A percentile compares a stretch with the other conserved stretches of the same genome.
These are phyloP conservation scores for Calephelis virginiensis DNA, from an alignment of 1,140 invertebrate genomes.

Conservation along the genomic window DNA sequence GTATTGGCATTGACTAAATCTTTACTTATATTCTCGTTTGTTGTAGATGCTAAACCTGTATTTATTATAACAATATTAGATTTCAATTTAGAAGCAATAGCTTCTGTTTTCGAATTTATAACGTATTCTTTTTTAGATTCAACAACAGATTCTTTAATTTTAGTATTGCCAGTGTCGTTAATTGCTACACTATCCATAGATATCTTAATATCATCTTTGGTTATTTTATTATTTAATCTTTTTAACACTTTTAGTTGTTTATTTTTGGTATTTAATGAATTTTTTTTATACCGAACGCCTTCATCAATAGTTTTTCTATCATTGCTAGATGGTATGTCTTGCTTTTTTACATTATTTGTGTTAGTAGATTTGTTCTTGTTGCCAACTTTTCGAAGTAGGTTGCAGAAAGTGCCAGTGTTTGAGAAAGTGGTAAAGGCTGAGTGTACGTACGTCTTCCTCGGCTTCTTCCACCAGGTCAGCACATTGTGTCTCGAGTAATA, in stretches of 20 bases:
- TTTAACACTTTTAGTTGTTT: slow-evolving; percentile 8
- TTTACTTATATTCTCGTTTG: slow-evolving; percentile 77
- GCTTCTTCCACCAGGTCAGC: slow-evolving; percentile 83
- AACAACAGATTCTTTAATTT: slow-evolving; percentile 19
- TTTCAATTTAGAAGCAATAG: slow-evolving; percentile 34
- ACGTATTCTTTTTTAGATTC: too few species aligned
- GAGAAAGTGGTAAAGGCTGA: slow-evolving; percentile 31
- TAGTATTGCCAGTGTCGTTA: slow-evolving; percentile 19
- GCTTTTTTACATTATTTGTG: not conserved
- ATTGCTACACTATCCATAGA: slow-evolving; percentile 22
- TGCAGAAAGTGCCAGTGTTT: slow-evolving; percentile 36
- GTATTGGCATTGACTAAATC: not conserved
- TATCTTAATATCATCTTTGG: slow-evolving; percentile 51
- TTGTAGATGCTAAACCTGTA: slow-evolving; percentile 84
- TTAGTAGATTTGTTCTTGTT: slow-evolving; percentile 13
- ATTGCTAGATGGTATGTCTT: slow-evolving; percentile 9
- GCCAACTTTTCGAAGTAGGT: slow-evolving; percentile 38
- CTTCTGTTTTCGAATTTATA: slow-evolving; percentile 2
- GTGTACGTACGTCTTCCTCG: slow-evolving; percentile 84
- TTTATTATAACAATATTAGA: slow-evolving; percentile 81
- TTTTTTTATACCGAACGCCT: not conserved
- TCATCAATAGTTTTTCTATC: not conserved
- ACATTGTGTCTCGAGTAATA: slow-evolving; percentile 87
- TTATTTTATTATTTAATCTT: slow-evolving; percentile 29
- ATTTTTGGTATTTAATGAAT: not conserved